Base-by-base conservation (phyloP, 2,113 vertebrate genomes). In the Nettapus auritus region DNA sequence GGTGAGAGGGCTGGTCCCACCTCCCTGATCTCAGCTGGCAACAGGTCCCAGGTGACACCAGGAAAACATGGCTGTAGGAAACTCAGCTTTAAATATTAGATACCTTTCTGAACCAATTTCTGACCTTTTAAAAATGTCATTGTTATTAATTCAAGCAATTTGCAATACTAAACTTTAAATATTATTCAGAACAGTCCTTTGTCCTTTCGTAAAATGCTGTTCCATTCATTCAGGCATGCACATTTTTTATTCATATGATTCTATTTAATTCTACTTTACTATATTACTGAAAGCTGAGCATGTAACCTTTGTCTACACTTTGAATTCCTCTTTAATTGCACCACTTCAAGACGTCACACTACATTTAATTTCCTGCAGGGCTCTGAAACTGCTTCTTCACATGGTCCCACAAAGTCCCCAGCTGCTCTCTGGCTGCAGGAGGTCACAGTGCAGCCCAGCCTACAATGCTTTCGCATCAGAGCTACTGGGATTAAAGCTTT, bases 121-220 rank as follows among this genome's bases (percentile, higher is more conserved):
- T 89, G 84, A 94, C 89, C 93, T 97, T 96, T 88, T 82, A 66
- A 90, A 96, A 91, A 94, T 50, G 75, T 57, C 25, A 42, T 67
- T 86, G 86, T 91, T 82, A 86, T 94, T 89, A 82, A 77, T 88
- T 88, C 63, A 44, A 77, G 63, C 79, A 88, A 95, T 94, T 82
- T 95, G 44, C 59, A 91, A 66, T 44, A 80, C 75, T 57, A 62
- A 76, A 85, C 73, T 89, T 96, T 88, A 96, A 95, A 90, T 94
- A 94, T 88, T 93, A 94, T 90, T 88, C 75, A 64, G 55, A 81
- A 19, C 13, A 86, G 91, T 88, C 34, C 55, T 88, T 93, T 93
- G 59, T 93, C 85, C 82, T 93, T 96, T 95, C 85, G 60, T 38
- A 89, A 94, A 95, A 93, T 87, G 48, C 36, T 1, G 0, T 78